Percentiles rank a stretch among this genome's conserved stretches.
These are phyloP conservation scores for Pseudomugil tenellus DNA, from an alignment of 2,797 vertebrate genomes.

Conservation along the genomic window DNA sequence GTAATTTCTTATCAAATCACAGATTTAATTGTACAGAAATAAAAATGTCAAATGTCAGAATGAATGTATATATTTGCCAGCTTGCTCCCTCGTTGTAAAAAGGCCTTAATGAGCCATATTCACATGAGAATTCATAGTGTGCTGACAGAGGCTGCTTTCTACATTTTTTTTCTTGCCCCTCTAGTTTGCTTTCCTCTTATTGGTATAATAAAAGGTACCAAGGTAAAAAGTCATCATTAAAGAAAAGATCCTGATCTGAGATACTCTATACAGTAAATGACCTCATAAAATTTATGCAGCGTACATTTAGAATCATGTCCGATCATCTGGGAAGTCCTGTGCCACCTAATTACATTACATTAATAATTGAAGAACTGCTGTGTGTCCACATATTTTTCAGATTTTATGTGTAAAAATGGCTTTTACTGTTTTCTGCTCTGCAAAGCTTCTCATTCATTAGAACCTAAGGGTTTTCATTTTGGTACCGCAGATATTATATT, in stretches of 20 bases:
- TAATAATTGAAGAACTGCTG: background rate
- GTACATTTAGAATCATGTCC: background rate
- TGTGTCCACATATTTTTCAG: background rate
- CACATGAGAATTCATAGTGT: background rate
- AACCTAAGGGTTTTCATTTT: background rate
- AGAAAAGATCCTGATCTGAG: background rate
- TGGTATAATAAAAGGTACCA: background rate
- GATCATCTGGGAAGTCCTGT: too few relatives aligned
- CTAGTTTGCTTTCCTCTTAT: background rate
- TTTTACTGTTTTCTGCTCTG: background rate
- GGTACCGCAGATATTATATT: background rate
- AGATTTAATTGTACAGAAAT: background rate
- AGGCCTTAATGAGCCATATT: background rate
- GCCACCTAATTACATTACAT: too few relatives aligned
- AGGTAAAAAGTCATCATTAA: background rate
- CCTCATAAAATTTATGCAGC: too few relatives aligned
- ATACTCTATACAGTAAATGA: too few relatives aligned
- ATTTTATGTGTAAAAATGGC: background rate
- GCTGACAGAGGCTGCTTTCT: background rate
- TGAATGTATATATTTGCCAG: background rate
- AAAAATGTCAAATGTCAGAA: background rate
- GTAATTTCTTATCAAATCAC: background rate
- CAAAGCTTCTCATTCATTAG: background rate
- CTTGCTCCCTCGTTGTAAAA: background rate
- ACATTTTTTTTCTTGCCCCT: background rate